Percentiles rank a stretch among this genome's conserved stretches.
These are phyloP conservation scores for Isichthys henryi DNA, from an alignment of 2,113 vertebrate species.

Conservation along the genomic window DNA sequence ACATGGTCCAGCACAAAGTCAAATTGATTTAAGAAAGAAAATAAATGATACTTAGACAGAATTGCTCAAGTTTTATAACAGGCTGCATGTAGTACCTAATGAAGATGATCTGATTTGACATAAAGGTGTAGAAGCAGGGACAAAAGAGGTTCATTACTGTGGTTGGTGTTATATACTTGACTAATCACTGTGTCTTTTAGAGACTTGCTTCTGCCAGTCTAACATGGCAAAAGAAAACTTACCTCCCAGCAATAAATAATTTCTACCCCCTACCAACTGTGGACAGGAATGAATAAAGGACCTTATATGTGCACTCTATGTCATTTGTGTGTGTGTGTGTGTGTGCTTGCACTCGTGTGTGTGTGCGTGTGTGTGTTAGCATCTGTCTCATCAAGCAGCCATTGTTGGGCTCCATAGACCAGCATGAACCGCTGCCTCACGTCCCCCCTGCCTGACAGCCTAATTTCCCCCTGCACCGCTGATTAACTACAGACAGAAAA, in stretches of 20 bases:
- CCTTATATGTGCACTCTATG: neutral
- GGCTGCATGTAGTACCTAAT: neutral
- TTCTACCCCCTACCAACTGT: neutral
- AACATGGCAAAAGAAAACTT: neutral
- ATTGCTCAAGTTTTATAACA: neutral
- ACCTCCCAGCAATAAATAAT: neutral
- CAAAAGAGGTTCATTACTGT: neutral
- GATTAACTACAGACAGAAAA: slow-evolving; percentile 18
- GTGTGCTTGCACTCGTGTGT: neutral
- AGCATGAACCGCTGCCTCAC: neutral
- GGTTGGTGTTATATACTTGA: neutral
- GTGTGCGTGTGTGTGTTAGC: neutral
- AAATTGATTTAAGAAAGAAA: neutral
- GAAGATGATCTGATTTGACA: neutral
- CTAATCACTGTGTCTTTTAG: neutral
- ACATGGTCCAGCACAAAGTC: neutral
- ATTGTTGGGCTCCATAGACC: neutral
- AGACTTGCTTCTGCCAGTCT: neutral
- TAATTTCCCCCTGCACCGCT: neutral
- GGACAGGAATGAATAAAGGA: neutral
- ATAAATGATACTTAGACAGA: neutral
- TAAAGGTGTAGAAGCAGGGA: neutral
- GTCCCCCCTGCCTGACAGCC: neutral
- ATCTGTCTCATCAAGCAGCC: neutral
- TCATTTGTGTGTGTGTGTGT: neutral